phyloP scores from a whole-genome alignment of 1,140 invertebrate species.

The Palaemon carinicauda region DNA sequence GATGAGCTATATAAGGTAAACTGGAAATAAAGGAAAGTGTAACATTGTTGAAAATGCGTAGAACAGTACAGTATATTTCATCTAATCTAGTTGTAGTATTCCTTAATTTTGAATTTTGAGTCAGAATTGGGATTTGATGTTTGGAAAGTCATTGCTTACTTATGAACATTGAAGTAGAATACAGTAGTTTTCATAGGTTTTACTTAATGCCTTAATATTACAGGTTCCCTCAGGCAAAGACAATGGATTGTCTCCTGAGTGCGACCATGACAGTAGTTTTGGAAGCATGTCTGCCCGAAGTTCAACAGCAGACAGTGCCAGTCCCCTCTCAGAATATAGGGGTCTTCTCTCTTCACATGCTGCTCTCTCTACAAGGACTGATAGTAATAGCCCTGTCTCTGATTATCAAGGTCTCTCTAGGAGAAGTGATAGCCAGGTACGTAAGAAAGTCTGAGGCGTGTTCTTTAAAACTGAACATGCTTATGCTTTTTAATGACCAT shows the following conservation, averaged over 20 bases:
- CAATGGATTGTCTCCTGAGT: conserved; percentile 57
- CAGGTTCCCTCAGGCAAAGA: conserved; percentile 59
- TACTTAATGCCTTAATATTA: not conserved
- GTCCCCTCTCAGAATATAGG: conserved; percentile 58
- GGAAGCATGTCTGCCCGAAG: conserved; percentile 60
- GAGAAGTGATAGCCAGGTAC: conserved; percentile 58
- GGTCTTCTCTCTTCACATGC: conserved; percentile 44
- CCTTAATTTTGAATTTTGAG: no score
- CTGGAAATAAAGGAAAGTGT: no score
- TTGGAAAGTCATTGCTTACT: not conserved
- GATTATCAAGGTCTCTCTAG: conserved; percentile 53
- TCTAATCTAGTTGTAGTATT: no score
- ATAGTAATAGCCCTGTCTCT: conserved; percentile 56
- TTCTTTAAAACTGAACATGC: not conserved
- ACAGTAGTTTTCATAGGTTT: not conserved
- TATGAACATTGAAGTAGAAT: not conserved
- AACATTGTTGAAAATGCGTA: no score
- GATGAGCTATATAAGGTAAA: no score
- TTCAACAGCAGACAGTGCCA: conserved; percentile 60
- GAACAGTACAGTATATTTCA: no score
- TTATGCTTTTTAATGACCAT: not conserved
- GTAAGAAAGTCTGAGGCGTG: not conserved
- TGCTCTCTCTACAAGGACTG: conserved; percentile 52
- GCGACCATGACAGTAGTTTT: conserved; percentile 61
- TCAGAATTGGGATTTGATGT: no score